Evolutionary conservation across 2,113 vertebrate genomes (phyloP).

Genomic region (Camarhynchus parvulus): DNA sequence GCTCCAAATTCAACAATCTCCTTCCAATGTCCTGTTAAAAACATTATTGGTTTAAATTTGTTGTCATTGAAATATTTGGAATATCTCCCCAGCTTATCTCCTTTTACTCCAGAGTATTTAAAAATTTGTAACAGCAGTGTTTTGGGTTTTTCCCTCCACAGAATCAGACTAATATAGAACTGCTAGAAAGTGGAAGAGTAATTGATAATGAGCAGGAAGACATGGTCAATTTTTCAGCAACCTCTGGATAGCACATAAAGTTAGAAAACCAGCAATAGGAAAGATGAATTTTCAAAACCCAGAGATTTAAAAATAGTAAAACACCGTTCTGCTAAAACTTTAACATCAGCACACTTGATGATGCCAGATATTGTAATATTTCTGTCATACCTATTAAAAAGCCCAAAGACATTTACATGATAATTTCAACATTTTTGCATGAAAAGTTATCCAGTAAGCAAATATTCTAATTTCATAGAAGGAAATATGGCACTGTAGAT

Average conservation of each 20-base stretch:
- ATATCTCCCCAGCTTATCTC: background rate
- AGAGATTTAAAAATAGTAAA: background rate
- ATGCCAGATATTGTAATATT: background rate
- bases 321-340: background rate
- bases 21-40: background rate
- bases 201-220: background rate
- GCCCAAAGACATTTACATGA: background rate
- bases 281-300: background rate
- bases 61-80: background rate
- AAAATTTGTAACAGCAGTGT: background rate
- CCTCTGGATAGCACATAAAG: background rate
- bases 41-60: background rate
- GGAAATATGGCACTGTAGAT: background rate
- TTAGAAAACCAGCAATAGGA: background rate
- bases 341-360: background rate
- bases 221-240: accelerated
- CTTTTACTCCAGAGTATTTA: background rate
- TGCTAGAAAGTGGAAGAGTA: background rate
- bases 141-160: background rate
- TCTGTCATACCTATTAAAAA: background rate
- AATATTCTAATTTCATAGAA: background rate
- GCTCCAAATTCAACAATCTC: background rate
- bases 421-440: background rate
- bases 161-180: background rate
- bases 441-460: background rate